These are phyloP conservation scores for Neodiprion virginianus DNA, from an alignment of 1,140 invertebrate genomes.

Conservation along the genomic window DNA sequence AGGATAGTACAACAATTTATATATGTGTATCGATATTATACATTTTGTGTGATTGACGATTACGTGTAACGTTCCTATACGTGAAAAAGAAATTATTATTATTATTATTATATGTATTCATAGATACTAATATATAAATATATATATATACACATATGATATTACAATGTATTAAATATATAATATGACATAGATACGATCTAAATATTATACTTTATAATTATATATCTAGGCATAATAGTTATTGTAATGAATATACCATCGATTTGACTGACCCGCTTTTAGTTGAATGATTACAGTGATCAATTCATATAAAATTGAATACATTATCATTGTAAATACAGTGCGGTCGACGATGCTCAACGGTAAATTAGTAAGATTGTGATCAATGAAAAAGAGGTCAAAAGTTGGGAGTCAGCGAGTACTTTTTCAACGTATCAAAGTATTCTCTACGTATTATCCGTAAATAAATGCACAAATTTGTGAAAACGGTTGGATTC, in stretches of 20 bases:
- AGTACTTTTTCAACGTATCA: no score
- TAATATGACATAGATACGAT: neutral
- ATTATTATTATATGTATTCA: no score
- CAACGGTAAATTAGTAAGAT: neutral
- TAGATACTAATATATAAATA: neutral
- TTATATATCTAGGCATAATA: neutral
- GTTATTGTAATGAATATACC: neutral
- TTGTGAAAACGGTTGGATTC: no score
- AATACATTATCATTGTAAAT: neutral
- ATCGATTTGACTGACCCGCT: neutral
- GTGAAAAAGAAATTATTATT: constrained; percentile 2
- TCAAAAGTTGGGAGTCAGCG: no score
- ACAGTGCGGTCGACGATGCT: neutral
- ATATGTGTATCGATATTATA: neutral
- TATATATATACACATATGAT: neutral
- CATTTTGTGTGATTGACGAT: neutral
- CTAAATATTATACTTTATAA: neutral
- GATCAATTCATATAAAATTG: neutral
- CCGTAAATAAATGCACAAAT: no score
- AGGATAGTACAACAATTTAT: neutral
- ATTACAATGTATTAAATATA: neutral
- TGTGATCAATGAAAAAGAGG: no score
- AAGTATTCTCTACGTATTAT: no score
- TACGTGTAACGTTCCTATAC: neutral
- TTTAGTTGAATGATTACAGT: neutral